These are phyloP conservation scores for Callocephalon fimbriatum DNA, from an alignment of 2,113 vertebrate species.

Conservation along the genomic window DNA sequence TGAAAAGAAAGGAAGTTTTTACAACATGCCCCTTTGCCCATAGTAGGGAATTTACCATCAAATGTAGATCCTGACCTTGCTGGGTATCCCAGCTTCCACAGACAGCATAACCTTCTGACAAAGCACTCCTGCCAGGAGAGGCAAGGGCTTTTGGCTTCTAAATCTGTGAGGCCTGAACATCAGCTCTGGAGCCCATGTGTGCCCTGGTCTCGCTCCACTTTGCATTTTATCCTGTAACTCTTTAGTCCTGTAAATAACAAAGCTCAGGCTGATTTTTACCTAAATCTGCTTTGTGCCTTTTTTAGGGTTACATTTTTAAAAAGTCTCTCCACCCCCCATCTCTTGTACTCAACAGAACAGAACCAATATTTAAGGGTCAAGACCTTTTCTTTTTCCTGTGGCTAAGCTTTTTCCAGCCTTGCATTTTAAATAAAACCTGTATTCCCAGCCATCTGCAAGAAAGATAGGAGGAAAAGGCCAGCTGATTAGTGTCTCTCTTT, in stretches of 20 bases:
- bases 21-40: neutral
- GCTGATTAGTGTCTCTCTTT: constrained; percentile 54
- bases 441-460: constrained; percentile 16
- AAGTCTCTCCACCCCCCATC: neutral
- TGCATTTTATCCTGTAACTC: neutral
- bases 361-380: constrained; percentile 61
- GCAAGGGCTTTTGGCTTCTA: neutral
- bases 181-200: neutral
- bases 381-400: constrained; percentile 49
- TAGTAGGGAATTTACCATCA: neutral
- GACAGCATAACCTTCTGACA: neutral
- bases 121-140: neutral
- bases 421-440: constrained; percentile 22
- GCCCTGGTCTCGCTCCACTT: neutral
- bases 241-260: neutral
- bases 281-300: neutral
- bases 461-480: constrained; percentile 18
- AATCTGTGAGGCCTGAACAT: neutral
- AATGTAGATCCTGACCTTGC: neutral
- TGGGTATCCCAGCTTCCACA: neutral
- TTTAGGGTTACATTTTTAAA: neutral
- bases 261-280: neutral
- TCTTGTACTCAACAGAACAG: constrained; percentile 35
- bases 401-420: constrained; percentile 43
- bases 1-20: neutral